Evolutionary conservation across 2,888 invertebrate genomes (phyloP), one percentile per base, ranked within the genome.

Genomic region (Neuroscelio doddi): DNA sequence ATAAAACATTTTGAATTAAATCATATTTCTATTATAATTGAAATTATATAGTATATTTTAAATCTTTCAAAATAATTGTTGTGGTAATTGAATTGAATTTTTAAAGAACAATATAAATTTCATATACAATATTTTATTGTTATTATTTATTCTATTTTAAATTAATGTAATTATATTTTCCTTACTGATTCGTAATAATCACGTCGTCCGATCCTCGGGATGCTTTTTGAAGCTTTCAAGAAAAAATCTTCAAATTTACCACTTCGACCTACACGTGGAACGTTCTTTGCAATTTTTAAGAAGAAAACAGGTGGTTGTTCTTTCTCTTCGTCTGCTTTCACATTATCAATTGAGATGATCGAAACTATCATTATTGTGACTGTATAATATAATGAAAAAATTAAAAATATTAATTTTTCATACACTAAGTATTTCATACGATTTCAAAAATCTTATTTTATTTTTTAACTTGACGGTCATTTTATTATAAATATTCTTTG

Each of bases 231-330:
- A 0, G 76, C 61, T 14, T 80, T 79, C 1, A 74, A 52, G 50
- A 75, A 77, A 17, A 72, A 74, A 41, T 81, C 74, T 2, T 80
- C 75, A 36, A 72, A 75, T 9, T 62, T 72, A 41, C 71, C 78
- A 53, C 81, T 80, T 10, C 81, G 66, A 7, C 81, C 82, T 0
- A 82, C 72, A 12, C 76, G 69, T 10, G 78, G 74, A 47, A 83
- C 73, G 10, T 74, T 80, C 62, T 84, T 84, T 0, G 79, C 82
- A 21, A 82, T 81, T 69, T 83, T 83, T 1, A 83, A 47, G 29
- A 82, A 83, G 52, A 83, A 83, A 0, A 79, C 78, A 0, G 82
- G 82, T 2, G 78, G n/a, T n/a, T n/a, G n/a, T n/a, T n/a, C n/a
- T n/a, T n/a, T 74, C 46, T 80, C 80, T 36, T 82, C 81, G 0